Conservation (phyloP, 2,797 vertebrate species). For the Meda fulgida region DNA sequence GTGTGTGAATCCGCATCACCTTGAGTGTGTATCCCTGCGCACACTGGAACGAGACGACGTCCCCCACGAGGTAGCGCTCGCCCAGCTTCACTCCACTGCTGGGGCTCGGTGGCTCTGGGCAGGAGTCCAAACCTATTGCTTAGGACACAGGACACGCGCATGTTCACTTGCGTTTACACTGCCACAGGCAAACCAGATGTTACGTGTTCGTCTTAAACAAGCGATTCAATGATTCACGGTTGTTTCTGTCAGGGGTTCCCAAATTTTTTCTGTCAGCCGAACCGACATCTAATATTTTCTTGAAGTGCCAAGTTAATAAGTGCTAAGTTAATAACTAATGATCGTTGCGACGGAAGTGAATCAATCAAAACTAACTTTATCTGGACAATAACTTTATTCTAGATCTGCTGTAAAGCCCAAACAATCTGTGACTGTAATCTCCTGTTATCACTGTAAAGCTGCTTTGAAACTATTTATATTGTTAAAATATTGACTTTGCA, state of each 20-base stretch:
- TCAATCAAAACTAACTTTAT: too few relatives aligned
- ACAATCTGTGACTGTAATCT: too few relatives aligned
- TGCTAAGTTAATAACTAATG: too few relatives aligned
- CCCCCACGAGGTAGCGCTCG: constrained; percentile 94
- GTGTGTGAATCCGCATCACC: constrained; percentile 63
- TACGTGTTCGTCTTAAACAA: neutral
- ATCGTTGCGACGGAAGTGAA: too few relatives aligned
- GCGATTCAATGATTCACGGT: neutral
- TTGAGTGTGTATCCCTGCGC: constrained; percentile 93
- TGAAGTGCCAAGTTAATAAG: too few relatives aligned
- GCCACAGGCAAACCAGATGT: neutral
- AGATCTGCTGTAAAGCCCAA: too few relatives aligned
- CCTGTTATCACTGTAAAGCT: too few relatives aligned
- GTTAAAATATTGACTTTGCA: too few relatives aligned
- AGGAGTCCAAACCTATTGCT: constrained; percentile 99
- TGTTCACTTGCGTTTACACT: neutral
- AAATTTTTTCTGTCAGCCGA: neutral
- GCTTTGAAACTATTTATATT: too few relatives aligned
- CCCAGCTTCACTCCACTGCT: constrained; percentile 89
- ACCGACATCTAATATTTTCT: neutral
- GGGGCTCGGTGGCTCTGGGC: constrained; percentile 93
- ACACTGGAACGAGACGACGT: constrained; percentile 95
- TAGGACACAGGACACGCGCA: constrained; percentile 79
- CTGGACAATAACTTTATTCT: too few relatives aligned
- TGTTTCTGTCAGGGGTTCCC: too few relatives aligned